Percentiles rank a stretch among this genome's conserved stretches.
Conservation (phyloP, 2,888 invertebrate genomes). For the Lamellibrachia satsuma region DNA sequence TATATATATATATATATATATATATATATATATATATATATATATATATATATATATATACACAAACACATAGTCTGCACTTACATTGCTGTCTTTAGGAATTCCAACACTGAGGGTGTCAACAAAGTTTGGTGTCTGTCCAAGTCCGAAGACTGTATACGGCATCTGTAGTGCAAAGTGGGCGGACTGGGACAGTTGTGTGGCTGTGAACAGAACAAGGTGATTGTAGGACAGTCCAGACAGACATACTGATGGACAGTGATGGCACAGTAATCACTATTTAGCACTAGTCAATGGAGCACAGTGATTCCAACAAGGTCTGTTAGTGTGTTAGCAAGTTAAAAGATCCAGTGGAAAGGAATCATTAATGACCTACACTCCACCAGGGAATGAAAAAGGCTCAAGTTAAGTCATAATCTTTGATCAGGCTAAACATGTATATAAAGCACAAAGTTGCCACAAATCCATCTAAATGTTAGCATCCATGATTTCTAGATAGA, state of each 20-base stretch:
- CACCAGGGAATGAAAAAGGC: no score
- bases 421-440: neutral
- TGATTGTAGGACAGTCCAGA: neutral
- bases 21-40: no score
- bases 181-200: constrained; percentile 90
- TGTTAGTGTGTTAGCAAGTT: no score
- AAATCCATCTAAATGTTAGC: neutral
- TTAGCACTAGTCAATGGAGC: no score
- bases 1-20: no score
- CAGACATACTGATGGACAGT: no score
- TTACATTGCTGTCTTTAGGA: neutral
- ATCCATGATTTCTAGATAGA: neutral
- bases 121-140: constrained; percentile 96
- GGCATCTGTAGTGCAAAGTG: constrained; percentile 93
- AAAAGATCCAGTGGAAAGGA: no score
- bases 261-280: no score
- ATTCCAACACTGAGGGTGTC: constrained; percentile 84
- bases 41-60: neutral
- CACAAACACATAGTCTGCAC: constrained; percentile 7
- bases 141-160: constrained; percentile 95
- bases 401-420: no score
- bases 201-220: constrained; percentile 68
- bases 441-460: neutral
- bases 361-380: no score
- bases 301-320: no score